A percentile compares a stretch with the other conserved stretches of the same genome.
Conservation (phyloP, 2,113 vertebrate species). For the Synodontis membranacea region DNA sequence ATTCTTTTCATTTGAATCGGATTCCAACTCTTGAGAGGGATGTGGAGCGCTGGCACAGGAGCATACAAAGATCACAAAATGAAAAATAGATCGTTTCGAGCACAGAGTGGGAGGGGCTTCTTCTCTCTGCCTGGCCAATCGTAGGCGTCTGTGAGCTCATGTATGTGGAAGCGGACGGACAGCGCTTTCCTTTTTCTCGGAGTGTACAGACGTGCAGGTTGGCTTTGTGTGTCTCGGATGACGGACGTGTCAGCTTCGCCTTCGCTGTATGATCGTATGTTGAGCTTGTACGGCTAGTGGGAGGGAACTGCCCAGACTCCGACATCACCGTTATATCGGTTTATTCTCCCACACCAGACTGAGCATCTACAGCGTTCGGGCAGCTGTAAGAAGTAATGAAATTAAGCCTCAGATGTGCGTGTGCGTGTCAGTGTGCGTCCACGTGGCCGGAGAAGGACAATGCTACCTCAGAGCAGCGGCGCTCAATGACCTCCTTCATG, state of each 20-base stretch:
- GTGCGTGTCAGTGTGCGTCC: neutral
- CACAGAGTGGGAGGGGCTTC: neutral
- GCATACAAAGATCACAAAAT: too few relatives aligned
- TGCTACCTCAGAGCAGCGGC: conserved; percentile 34
- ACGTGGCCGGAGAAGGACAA: conserved; percentile 33
- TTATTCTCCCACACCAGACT: too few relatives aligned
- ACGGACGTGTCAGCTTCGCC: neutral
- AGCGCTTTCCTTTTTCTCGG: neutral
- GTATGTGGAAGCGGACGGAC: neutral
- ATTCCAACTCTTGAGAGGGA: too few relatives aligned
- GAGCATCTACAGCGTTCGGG: neutral
- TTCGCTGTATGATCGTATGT: too few relatives aligned
- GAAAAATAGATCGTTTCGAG: too few relatives aligned
- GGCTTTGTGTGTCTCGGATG: neutral
- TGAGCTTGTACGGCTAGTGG: too few relatives aligned
- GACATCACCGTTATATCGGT: neutral
- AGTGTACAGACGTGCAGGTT: neutral
- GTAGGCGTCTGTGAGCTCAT: neutral
- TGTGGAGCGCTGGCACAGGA: too few relatives aligned
- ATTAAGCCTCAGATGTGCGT: neutral
- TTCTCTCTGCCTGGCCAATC: neutral
- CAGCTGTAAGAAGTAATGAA: neutral
- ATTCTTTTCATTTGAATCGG: too few relatives aligned
- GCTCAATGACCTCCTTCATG: conserved; percentile 53
- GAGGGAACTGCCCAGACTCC: neutral